Conservation (phyloP, 2,797 vertebrate genomes). For the Scolopax rusticola region DNA sequence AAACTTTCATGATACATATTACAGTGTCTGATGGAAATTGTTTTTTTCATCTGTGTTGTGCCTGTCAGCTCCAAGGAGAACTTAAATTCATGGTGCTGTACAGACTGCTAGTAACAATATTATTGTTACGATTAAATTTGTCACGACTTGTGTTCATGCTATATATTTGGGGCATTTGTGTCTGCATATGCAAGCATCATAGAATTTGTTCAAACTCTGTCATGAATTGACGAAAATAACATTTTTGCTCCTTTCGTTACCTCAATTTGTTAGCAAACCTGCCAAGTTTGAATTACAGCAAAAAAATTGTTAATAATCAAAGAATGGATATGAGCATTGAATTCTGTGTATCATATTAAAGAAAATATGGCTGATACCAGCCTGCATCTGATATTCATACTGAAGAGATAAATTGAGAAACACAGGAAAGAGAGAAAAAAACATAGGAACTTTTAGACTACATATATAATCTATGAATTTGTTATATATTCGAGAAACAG, state of each 20-base stretch:
- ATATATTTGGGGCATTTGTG: not conserved
- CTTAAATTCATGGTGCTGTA: not conserved
- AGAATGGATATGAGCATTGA: not conserved
- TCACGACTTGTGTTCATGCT: not conserved
- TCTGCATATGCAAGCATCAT: not conserved
- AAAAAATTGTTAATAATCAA: not conserved
- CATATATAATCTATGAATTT: not conserved
- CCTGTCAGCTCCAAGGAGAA: not conserved
- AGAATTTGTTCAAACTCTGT: not conserved
- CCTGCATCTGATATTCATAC: not conserved
- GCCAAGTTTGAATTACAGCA: not conserved
- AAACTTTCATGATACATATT: not conserved
- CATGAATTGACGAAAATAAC: not conserved
- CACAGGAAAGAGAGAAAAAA: not conserved
- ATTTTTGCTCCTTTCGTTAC: not conserved
- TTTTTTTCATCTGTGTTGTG: not conserved
- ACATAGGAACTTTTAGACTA: not conserved
- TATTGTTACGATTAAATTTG: not conserved
- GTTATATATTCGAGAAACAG: slow-evolving; percentile 21
- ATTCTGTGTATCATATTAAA: not conserved
- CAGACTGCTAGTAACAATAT: not conserved
- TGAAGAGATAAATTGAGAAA: slow-evolving; percentile 2
- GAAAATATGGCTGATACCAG: not conserved
- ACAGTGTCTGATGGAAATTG: not conserved
- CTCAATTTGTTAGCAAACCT: not conserved